Evolutionary conservation across 2,797 vertebrate species (phyloP).

Genomic region (Takifugu ocellatus): DNA sequence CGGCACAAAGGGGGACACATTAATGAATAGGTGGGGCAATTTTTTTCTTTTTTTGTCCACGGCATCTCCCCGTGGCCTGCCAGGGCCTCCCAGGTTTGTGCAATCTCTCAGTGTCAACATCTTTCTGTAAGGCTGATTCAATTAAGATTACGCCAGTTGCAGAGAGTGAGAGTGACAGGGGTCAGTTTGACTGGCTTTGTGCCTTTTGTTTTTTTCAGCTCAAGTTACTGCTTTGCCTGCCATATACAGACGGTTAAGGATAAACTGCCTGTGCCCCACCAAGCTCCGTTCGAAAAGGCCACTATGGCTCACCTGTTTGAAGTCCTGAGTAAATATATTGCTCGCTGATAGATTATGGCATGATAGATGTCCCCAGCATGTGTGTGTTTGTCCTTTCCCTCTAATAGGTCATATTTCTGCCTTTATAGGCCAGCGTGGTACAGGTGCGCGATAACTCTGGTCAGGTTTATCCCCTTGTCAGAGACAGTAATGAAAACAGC

Average conservation of each 20-base stretch:
- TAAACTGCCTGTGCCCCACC: constrained; percentile 46
- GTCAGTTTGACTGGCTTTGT: constrained; percentile 85
- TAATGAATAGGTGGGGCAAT: constrained; percentile 86
- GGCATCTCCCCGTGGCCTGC: constrained; percentile 76
- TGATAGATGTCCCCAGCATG: constrained; percentile 4
- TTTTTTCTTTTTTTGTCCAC: constrained; percentile 76
- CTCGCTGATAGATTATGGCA: constrained; percentile 36
- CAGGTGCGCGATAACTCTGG: not conserved
- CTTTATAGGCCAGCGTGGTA: not conserved
- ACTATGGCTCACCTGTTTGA: constrained; percentile 38
- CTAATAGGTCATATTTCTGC: constrained; percentile 13
- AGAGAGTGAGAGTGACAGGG: constrained; percentile 83
- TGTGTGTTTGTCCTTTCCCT: constrained; percentile 1
- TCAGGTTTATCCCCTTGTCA: not conserved
- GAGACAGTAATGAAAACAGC: not conserved
- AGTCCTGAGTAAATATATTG: constrained; percentile 53
- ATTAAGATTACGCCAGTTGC: constrained; percentile 97
- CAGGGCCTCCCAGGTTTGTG: constrained; percentile 91
- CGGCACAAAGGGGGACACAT: constrained; percentile 84
- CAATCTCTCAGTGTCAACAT: constrained; percentile 99
- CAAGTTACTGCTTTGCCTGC: constrained; percentile 60
- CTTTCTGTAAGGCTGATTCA: constrained; percentile 94
- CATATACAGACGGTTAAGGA: constrained; percentile 28
- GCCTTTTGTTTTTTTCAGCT: constrained; percentile 67
- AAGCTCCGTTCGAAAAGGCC: constrained; percentile 40